Conservation (phyloP, 2,113 vertebrate genomes). For the Anser brachyrhynchus region DNA sequence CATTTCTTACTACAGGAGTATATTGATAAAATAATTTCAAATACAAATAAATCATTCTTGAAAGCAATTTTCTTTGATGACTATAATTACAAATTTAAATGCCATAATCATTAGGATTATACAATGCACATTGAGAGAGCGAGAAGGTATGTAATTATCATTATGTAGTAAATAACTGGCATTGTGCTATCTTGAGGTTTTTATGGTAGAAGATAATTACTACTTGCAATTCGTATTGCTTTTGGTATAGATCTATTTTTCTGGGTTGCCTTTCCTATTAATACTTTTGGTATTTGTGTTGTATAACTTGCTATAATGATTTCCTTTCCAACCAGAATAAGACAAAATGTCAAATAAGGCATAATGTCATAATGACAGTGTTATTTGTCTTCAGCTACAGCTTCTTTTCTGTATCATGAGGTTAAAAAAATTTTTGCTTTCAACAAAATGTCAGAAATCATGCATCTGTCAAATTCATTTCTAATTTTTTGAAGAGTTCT, state of each 20-base stretch:
- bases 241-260: background rate
- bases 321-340: background rate
- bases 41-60: background rate
- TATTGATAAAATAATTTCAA: background rate
- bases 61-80: background rate
- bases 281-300: background rate
- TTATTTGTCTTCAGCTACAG: background rate
- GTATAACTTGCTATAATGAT: background rate
- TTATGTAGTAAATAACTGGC: background rate
- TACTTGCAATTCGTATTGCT: background rate
- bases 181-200: background rate
- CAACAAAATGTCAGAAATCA: background rate
- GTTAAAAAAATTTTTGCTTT: background rate
- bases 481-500: background rate
- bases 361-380: background rate
- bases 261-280: background rate
- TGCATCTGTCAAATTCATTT: background rate
- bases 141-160: background rate
- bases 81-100: background rate
- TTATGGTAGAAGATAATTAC: background rate
- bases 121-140: background rate
- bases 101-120: background rate
- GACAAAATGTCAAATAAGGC: background rate
- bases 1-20: background rate
- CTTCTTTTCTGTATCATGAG: background rate